These are phyloP conservation scores for Rugalucina vietnamica DNA, from an alignment of 2,888 invertebrate genomes.

Conservation along the genomic window DNA sequence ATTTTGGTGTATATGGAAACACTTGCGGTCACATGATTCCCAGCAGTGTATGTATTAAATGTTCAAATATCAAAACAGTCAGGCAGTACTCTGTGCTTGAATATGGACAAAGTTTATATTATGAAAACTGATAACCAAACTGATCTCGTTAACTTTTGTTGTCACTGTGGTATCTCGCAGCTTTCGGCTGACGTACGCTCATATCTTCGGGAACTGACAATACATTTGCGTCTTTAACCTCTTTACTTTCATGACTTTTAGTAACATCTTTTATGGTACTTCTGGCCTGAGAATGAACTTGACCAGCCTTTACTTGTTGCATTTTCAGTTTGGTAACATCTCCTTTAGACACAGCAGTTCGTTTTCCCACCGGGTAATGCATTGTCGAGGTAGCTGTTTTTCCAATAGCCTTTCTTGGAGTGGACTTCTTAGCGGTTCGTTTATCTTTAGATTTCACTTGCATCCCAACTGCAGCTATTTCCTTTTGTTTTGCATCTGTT, in stretches of 20 bases:
- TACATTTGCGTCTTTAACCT: not conserved
- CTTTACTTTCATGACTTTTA: too few species aligned
- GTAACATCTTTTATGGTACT: too few species aligned
- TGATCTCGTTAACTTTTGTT: too few species aligned
- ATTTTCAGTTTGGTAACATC: not conserved
- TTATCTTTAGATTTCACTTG: not conserved
- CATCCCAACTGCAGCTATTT: not conserved
- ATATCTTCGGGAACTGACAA: not conserved
- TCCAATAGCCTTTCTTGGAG: not conserved
- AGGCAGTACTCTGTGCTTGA: too few species aligned
- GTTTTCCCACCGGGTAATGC: not conserved
- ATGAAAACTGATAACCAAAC: too few species aligned
- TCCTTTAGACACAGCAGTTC: not conserved
- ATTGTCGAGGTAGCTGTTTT: not conserved
- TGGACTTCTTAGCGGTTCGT: not conserved
- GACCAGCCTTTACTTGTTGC: not conserved
- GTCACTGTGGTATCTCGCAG: not conserved
- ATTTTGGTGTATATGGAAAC: too few species aligned
- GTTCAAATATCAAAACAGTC: too few species aligned
- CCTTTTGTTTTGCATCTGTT: not conserved
- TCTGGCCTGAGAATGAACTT: not conserved
- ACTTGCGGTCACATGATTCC: too few species aligned
- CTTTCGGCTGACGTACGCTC: not conserved
- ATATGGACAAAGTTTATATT: not conserved
- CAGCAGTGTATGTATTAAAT: too few species aligned